Percentiles rank a stretch among this genome's conserved stretches.
Evolutionary conservation across 2,888 invertebrate genomes (phyloP).

Genomic region (Drosophila siamana): DNA sequence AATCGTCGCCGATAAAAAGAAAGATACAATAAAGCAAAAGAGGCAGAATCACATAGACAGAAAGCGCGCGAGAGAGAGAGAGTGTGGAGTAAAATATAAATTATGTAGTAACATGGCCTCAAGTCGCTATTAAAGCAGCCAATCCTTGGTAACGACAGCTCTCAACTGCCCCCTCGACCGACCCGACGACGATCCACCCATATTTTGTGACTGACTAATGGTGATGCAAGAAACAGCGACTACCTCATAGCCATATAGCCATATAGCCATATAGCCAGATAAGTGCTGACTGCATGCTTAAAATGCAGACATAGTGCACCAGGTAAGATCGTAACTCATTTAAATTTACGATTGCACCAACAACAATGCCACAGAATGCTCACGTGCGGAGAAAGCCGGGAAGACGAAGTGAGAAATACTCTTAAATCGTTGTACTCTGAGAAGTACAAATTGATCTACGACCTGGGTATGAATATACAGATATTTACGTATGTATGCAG

Average conservation of each 20-base stretch:
- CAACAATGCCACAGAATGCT: slow-evolving; percentile 37
- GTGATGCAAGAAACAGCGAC: slow-evolving; percentile 27
- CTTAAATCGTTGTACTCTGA: neutral
- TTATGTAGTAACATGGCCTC: slow-evolving; percentile 45
- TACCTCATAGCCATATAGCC: slow-evolving; percentile 36
- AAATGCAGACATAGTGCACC: slow-evolving; percentile 69
- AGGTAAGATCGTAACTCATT: slow-evolving; percentile 73
- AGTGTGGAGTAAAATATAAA: slow-evolving; percentile 42
- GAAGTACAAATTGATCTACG: neutral
- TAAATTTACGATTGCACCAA: slow-evolving; percentile 70
- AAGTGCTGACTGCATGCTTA: slow-evolving; percentile 72
- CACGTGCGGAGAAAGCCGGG: slow-evolving; percentile 10
- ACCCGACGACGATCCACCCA: neutral
- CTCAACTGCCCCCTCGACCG: neutral
- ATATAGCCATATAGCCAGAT: slow-evolving; percentile 41
- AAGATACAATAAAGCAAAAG: slow-evolving; percentile 24
- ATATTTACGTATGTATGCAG: neutral
- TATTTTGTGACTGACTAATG: slow-evolving; percentile 17
- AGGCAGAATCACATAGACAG: neutral
- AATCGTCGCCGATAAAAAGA: slow-evolving; percentile 54
- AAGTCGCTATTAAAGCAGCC: slow-evolving; percentile 47
- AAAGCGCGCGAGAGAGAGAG: neutral
- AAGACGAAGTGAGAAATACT: slow-evolving; percentile 1
- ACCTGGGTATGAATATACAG: too few species aligned
- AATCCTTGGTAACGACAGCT: slow-evolving; percentile 25